Evolutionary conservation across 1,140 invertebrate genomes (phyloP).

Genomic region (Drosophila rufa): DNA sequence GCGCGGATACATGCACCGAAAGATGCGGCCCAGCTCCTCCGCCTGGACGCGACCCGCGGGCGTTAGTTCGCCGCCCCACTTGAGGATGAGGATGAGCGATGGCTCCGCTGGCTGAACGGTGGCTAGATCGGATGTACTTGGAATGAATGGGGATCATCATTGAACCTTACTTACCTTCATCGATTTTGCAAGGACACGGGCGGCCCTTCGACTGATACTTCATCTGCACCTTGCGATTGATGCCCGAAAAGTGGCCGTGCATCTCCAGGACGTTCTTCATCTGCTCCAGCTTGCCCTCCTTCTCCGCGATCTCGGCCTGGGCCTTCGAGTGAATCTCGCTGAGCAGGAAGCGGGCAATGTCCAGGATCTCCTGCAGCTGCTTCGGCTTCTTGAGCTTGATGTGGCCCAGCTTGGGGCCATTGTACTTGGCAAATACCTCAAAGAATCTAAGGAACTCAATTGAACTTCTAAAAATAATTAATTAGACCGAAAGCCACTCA

Average conservation of each 20-base stretch:
- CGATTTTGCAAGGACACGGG: constrained; percentile 96
- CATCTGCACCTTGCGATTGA: constrained; percentile 99
- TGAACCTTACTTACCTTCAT: constrained; percentile 91
- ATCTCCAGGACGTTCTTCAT: constrained; percentile 99
- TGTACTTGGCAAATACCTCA: constrained; percentile 99
- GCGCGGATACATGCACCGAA: constrained; percentile 99
- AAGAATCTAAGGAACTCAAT: constrained; percentile 91
- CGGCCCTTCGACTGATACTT: constrained; percentile 99
- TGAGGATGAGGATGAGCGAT: constrained; percentile 97
- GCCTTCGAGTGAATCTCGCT: constrained; percentile 94
- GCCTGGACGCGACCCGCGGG: constrained; percentile 98
- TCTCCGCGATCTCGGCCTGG: constrained; percentile 98
- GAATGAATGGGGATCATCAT: too few species aligned
- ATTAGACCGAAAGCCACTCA: constrained; percentile 85
- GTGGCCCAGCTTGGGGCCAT: constrained; percentile 97
- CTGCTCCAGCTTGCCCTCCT: constrained; percentile 98
- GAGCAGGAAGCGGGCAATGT: constrained; percentile 95
- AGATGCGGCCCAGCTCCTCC: constrained; percentile 98
- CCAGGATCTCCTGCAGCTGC: constrained; percentile 98
- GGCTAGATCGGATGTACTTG: constrained; percentile 27
- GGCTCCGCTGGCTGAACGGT: constrained; percentile 93
- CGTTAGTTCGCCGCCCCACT: constrained; percentile 99
- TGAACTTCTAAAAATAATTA: too few species aligned
- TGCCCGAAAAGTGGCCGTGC: constrained; percentile 99
- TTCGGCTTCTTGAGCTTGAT: constrained; percentile 99